phyloP scores from a whole-genome alignment of 2,888 invertebrate genomes.

The Helleia helle region DNA sequence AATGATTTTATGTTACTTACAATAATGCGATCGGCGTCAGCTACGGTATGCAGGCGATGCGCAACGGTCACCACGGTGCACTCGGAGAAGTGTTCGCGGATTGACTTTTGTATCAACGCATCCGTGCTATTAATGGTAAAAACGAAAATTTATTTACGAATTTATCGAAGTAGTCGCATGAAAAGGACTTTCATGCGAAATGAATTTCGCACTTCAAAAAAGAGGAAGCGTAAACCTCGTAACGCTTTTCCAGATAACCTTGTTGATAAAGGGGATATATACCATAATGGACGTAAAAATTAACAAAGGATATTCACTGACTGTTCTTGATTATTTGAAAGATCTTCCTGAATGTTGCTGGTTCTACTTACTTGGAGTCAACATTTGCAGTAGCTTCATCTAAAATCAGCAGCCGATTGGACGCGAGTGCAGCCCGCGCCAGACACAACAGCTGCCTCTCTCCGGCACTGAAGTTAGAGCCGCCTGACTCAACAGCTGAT shows the following conservation, averaged over 20 bases:
- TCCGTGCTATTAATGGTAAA: slow-evolving; percentile 78
- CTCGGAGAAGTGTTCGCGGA: slow-evolving; percentile 81
- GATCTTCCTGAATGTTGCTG: no score
- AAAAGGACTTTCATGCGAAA: neutral
- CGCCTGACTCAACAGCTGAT: slow-evolving; percentile 80
- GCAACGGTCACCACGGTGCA: slow-evolving; percentile 93
- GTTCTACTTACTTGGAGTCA: slow-evolving; percentile 83
- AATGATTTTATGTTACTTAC: no score
- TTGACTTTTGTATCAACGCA: slow-evolving; percentile 86
- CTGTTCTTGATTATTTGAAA: no score
- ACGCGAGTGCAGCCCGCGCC: slow-evolving; percentile 85
- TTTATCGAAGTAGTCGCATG: no score
- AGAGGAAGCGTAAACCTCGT: no score
- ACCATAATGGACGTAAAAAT: no score
- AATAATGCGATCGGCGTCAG: slow-evolving; percentile 88
- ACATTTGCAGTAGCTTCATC: slow-evolving; percentile 95
- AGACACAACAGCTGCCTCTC: slow-evolving; percentile 90
- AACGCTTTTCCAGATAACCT: no score
- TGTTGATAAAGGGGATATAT: no score
- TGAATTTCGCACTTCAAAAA: neutral
- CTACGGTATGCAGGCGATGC: slow-evolving; percentile 90
- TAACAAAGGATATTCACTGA: no score
- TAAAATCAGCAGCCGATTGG: slow-evolving; percentile 85
- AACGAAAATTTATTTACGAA: neutral
- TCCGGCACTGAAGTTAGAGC: slow-evolving; percentile 88